Percentiles rank a stretch among this genome's conserved stretches.
Conservation (phyloP, 2,888 invertebrate genomes). For the Strigamia maritima region DNA sequence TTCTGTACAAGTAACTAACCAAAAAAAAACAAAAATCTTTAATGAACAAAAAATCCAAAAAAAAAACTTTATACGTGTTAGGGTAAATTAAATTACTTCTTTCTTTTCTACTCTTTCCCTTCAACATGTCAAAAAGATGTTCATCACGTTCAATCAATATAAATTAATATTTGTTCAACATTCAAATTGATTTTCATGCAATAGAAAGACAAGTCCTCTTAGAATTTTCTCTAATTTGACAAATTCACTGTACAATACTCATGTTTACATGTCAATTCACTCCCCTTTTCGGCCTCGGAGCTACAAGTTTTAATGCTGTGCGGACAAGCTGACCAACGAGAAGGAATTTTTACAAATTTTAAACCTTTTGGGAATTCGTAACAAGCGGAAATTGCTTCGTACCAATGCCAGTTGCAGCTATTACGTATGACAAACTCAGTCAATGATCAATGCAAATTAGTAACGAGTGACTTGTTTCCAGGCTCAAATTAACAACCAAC, state of each 20-base stretch:
- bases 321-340: not conserved
- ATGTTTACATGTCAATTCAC: not conserved
- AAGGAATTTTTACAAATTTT: not conserved
- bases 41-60: not conserved
- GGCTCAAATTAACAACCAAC: not conserved
- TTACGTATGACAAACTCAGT: not conserved
- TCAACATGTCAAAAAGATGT: not conserved
- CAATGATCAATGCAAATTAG: not conserved
- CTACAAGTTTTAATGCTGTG: too few relatives aligned
- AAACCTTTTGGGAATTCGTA: not conserved
- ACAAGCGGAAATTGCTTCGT: not conserved
- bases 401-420: not conserved
- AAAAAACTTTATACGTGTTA: not conserved
- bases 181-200: too few relatives aligned
- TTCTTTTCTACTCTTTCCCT: not conserved
- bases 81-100: not conserved
- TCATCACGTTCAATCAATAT: not conserved
- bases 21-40: not conserved
- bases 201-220: too few relatives aligned
- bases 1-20: not conserved
- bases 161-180: too few relatives aligned
- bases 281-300: not conserved
- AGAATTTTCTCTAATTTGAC: too few relatives aligned
- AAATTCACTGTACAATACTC: too few relatives aligned
- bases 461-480: not conserved